Percentiles rank a stretch among this genome's conserved stretches.
These are phyloP conservation scores for Ceyx melanurus DNA, from an alignment of 2,113 vertebrate genomes.

Conservation along the genomic window DNA sequence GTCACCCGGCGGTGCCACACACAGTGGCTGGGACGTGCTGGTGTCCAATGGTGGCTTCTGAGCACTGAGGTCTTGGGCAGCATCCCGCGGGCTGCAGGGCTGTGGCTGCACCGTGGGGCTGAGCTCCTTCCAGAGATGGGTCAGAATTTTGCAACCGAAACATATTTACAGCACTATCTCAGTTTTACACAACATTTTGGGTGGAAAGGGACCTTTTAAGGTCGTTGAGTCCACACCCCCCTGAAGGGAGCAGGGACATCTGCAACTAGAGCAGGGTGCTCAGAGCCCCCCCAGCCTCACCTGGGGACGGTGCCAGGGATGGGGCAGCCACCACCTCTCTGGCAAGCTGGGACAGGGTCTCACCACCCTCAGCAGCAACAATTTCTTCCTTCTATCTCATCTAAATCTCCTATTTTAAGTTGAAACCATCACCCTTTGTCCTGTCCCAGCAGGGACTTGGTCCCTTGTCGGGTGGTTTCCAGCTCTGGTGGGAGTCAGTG, in stretches of 20 bases:
- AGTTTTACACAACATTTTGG: background rate
- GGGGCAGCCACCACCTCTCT: background rate
- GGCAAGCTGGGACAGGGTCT: background rate
- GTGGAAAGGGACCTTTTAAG: background rate
- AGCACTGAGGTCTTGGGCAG: accelerated
- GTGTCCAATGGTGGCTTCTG: background rate
- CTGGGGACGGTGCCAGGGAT: too few relatives aligned
- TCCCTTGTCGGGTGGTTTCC: background rate
- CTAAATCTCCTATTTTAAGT: background rate
- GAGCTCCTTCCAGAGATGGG: accelerated
- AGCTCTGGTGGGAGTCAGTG: background rate
- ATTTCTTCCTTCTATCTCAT: background rate
- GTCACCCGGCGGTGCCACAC: background rate
- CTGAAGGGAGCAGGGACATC: background rate
- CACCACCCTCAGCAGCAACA: background rate
- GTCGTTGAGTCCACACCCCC: background rate
- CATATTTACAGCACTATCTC: background rate
- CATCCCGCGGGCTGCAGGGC: background rate
- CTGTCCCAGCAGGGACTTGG: background rate
- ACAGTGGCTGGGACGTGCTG: background rate
- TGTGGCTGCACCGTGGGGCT: accelerated
- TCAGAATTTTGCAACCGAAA: background rate
- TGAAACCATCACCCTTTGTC: background rate
- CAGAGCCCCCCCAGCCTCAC: too few relatives aligned
- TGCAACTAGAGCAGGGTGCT: background rate